These are phyloP conservation scores for Tupiocoris notatus DNA, from an alignment of 2,888 invertebrate genomes.

Conservation along the genomic window DNA sequence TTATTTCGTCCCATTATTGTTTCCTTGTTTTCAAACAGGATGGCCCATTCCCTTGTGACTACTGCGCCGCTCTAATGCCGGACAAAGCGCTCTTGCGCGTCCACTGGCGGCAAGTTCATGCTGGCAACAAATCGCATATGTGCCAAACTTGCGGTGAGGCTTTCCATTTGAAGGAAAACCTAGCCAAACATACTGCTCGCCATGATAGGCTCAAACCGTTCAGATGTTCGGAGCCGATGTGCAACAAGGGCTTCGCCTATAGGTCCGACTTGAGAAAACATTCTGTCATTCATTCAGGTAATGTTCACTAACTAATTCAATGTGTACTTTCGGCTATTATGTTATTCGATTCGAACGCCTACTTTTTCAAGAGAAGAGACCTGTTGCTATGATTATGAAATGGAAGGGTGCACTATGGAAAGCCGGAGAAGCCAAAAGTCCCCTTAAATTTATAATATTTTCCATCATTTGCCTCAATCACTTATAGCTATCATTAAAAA, in stretches of 20 bases:
- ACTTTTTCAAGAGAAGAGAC: too few species aligned
- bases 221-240: conserved; percentile 58
- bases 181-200: conserved; percentile 61
- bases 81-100: conserved; percentile 48
- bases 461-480: too few species aligned
- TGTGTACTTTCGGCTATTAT: too few species aligned
- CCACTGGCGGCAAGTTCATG: conserved; percentile 50
- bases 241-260: conserved; percentile 63
- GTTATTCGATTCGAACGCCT: too few species aligned
- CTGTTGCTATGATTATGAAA: too few species aligned
- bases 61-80: conserved; percentile 48
- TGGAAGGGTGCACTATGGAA: too few species aligned
- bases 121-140: conserved; percentile 47
- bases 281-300: conserved; percentile 57
- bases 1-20: neutral
- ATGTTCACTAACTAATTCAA: too few species aligned
- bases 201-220: conserved; percentile 65
- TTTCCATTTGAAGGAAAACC: conserved; percentile 65
- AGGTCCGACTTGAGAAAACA: conserved; percentile 53
- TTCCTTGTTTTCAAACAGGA: conserved; percentile 35
- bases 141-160: conserved; percentile 56
- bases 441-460: too few species aligned
- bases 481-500: too few species aligned
- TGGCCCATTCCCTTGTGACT: conserved; percentile 50
- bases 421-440: too few species aligned